These are phyloP conservation scores for Meteorus cinctellus DNA, from an alignment of 2,888 invertebrate species.

Conservation along the genomic window DNA sequence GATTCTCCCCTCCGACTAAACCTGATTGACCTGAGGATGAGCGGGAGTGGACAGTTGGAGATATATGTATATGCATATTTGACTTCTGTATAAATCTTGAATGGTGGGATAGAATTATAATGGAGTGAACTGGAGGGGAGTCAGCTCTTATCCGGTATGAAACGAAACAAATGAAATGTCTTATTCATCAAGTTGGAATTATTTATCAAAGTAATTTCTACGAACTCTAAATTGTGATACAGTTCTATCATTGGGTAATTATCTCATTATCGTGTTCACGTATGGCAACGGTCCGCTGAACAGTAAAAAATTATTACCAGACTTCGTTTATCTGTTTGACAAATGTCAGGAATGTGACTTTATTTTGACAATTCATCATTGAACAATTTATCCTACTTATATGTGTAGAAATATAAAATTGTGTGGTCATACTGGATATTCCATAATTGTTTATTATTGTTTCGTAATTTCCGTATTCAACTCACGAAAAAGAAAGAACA, in stretches of 20 bases:
- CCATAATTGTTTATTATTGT: not conserved
- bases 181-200: not conserved
- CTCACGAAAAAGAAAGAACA: not conserved
- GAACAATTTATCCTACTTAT: constrained; percentile 5
- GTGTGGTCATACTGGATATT: not conserved
- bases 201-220: not conserved
- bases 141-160: not conserved
- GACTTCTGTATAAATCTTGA: not conserved
- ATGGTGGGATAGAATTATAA: constrained; percentile 1
- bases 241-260: not conserved
- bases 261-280: not conserved
- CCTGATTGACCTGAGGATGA: constrained; percentile 24
- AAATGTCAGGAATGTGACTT: not conserved
- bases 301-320: not conserved
- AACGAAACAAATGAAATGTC: not conserved
- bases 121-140: not conserved
- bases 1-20: not conserved
- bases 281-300: not conserved
- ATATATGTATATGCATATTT: constrained; percentile 10
- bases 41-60: not conserved
- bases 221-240: not conserved
- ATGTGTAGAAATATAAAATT: constrained; percentile 23
- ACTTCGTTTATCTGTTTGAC: not conserved
- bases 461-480: not conserved
- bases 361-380: constrained; percentile 13